Conservation (phyloP, 2,888 invertebrate species). For the Watsonalla binaria region DNA sequence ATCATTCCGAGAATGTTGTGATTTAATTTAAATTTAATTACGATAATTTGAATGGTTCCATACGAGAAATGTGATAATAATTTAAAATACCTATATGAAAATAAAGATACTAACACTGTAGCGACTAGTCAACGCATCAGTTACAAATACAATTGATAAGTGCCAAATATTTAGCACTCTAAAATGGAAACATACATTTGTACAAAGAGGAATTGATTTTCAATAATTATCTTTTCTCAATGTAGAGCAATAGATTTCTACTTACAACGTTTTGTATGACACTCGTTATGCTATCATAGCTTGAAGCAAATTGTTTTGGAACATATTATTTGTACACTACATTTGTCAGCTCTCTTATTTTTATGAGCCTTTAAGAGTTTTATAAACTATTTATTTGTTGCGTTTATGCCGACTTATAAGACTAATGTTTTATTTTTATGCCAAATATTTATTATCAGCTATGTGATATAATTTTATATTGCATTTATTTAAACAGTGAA, state of each 20-base stretch:
- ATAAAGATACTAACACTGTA: conserved; percentile 22
- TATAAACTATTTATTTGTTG: conserved; percentile 8
- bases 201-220: conserved; percentile 39
- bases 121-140: conserved; percentile 50
- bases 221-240: conserved; percentile 28
- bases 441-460: neutral
- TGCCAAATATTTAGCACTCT: conserved; percentile 65
- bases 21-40: conserved; percentile 33
- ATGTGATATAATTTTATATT: neutral
- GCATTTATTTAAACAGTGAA: neutral
- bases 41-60: conserved; percentile 23
- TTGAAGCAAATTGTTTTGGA: conserved; percentile 15
- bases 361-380: conserved; percentile 1
- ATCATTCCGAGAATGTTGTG: conserved; percentile 50
- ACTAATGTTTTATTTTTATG: neutral
- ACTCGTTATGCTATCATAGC: conserved; percentile 13
- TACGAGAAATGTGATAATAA: conserved; percentile 43
- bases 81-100: conserved; percentile 26
- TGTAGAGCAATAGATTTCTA: conserved; percentile 29
- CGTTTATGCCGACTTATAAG: neutral
- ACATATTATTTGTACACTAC: neutral
- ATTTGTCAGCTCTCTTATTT: conserved; percentile 1
- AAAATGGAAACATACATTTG: conserved; percentile 30
- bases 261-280: conserved; percentile 20
- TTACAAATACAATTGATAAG: conserved; percentile 42